Percentiles rank a stretch among this genome's conserved stretches.
Evolutionary conservation across 2,888 invertebrate genomes (phyloP).

Genomic region (Acleris literana): DNA sequence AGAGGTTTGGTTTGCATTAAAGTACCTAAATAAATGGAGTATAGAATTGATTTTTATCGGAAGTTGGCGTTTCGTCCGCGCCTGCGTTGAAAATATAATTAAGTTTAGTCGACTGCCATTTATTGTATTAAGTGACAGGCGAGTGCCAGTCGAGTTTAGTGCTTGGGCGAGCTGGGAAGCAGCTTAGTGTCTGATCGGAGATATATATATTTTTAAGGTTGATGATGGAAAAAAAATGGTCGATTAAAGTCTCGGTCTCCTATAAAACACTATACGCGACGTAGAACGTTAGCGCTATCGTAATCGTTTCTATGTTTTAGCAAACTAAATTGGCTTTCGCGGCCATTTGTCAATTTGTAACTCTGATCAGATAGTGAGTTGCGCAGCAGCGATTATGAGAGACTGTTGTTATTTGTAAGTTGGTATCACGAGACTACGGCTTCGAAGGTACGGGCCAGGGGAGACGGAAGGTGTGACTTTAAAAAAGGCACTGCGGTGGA

Average conservation of each 20-base stretch:
- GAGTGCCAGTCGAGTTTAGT: constrained; percentile 18
- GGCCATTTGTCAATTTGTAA: background rate
- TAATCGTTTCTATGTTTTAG: too few relatives aligned
- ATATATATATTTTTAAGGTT: too few relatives aligned
- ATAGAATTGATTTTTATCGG: background rate
- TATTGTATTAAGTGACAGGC: constrained; percentile 43
- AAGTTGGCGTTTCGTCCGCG: constrained; percentile 32
- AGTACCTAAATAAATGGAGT: too few relatives aligned
- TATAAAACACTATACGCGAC: too few relatives aligned
- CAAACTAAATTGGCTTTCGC: too few relatives aligned
- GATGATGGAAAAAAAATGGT: too few relatives aligned
- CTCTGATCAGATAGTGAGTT: background rate
- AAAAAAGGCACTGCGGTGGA: background rate
- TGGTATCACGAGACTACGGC: constrained; percentile 27
- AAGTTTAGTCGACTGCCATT: constrained; percentile 57
- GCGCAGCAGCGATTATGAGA: constrained; percentile 2
- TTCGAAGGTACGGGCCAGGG: constrained; percentile 8
- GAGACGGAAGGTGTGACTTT: constrained; percentile 13
- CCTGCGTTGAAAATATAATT: constrained; percentile 36
- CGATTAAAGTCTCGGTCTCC: too few relatives aligned
- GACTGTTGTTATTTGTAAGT: constrained; percentile 32
- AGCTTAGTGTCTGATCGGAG: constrained; percentile 18
- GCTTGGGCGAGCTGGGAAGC: constrained; percentile 12
- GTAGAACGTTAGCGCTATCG: too few relatives aligned
- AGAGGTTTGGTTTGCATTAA: too few relatives aligned